Percentiles rank a stretch among this genome's conserved stretches.
phyloP scores from a whole-genome alignment of 2,888 invertebrate genomes.

The Brachyptera risi region DNA sequence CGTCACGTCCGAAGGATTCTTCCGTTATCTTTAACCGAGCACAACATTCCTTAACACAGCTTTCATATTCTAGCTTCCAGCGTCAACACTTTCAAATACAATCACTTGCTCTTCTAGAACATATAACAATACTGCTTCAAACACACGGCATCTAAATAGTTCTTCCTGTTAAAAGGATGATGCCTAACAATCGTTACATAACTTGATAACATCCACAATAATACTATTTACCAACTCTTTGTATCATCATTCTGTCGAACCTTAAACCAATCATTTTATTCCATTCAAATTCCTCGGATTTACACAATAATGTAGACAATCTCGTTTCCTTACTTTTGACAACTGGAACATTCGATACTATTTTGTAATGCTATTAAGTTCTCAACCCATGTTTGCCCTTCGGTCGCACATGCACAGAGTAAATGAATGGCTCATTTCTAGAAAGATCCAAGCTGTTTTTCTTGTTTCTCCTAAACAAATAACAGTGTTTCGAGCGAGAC shows the following conservation, averaged over 20 bases:
- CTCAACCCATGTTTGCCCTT: slow-evolving; percentile 19
- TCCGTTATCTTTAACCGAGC: slow-evolving; percentile 14
- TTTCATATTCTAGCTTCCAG: slow-evolving; percentile 21
- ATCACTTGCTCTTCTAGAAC: background rate
- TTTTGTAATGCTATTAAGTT: background rate
- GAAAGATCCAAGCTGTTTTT: background rate
- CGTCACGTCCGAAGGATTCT: slow-evolving; percentile 27
- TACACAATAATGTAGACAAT: too few relatives aligned
- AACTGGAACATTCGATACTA: slow-evolving; percentile 2
- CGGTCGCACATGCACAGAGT: slow-evolving; percentile 29
- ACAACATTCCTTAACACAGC: slow-evolving; percentile 12
- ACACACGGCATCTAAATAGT: slow-evolving; percentile 43
- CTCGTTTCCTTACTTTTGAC: background rate
- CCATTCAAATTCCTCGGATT: too few relatives aligned
- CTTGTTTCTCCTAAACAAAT: background rate
- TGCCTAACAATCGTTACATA: slow-evolving; percentile 31
- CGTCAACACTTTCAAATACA: slow-evolving; percentile 18
- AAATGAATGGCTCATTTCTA: background rate
- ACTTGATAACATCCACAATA: slow-evolving; percentile 22
- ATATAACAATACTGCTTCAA: slow-evolving; percentile 17
- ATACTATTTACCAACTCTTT: slow-evolving; percentile 5
- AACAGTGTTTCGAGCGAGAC: too few relatives aligned
- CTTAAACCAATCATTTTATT: too few relatives aligned
- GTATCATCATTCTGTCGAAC: too few relatives aligned
- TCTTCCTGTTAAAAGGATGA: slow-evolving; percentile 35